Conservation (phyloP, 1,140 invertebrate species). For the Phortica variegata region DNA sequence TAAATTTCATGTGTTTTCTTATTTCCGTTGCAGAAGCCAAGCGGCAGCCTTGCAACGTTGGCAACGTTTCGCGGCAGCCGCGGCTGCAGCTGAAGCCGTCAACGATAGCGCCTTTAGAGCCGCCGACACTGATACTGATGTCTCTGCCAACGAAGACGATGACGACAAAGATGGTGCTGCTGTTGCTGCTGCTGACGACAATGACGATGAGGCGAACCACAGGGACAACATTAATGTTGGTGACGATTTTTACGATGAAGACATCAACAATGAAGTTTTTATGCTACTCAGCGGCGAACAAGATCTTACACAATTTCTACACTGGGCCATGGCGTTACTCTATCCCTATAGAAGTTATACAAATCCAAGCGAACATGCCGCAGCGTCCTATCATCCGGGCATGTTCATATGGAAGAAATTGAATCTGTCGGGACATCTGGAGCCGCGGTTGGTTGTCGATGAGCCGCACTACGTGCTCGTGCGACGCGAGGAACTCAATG, state of each 20-base stretch:
- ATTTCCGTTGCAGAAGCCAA: slow-evolving; percentile 28
- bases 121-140: no score
- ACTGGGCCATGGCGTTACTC: slow-evolving; percentile 46
- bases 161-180: background rate
- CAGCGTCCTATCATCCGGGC: slow-evolving; percentile 40
- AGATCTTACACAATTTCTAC: slow-evolving; percentile 44
- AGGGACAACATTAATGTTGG: background rate
- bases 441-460: slow-evolving; percentile 47
- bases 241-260: slow-evolving; percentile 8
- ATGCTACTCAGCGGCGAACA: slow-evolving; percentile 44
- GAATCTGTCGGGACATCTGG: slow-evolving; percentile 45
- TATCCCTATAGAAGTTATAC: slow-evolving; percentile 29
- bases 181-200: background rate
- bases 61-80: background rate
- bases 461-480: slow-evolving; percentile 49
- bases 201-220: slow-evolving; percentile 13
- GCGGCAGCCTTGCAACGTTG: slow-evolving; percentile 32
- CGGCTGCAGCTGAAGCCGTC: no score
- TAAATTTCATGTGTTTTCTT: slow-evolving; percentile 1
- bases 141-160: no score
- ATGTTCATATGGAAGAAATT: slow-evolving; percentile 52
- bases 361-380: slow-evolving; percentile 22
- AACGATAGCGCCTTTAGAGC: background rate
- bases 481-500: slow-evolving; percentile 34
- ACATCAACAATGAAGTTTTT: slow-evolving; percentile 36